Evolutionary conservation across 2,113 vertebrate species (phyloP).

Genomic region (Alces alces): DNA sequence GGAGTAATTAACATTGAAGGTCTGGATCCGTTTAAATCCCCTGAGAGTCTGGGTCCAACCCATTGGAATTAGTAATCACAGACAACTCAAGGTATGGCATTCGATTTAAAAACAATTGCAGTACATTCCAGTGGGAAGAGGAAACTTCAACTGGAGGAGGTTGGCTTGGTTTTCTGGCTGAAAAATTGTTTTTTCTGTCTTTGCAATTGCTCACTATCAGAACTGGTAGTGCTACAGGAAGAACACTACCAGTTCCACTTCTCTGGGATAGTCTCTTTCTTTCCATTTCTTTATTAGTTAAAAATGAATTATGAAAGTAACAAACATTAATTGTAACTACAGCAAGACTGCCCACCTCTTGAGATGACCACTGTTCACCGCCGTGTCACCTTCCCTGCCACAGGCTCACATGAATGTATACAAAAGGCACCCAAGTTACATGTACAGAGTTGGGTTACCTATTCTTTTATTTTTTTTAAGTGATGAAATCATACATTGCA

Average conservation of each 20-base stretch:
- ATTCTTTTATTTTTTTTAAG: neutral
- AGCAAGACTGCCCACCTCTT: neutral
- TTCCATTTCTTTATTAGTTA: neutral
- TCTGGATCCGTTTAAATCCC: neutral
- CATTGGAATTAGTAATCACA: slow-evolving; percentile 44
- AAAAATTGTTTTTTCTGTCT: neutral
- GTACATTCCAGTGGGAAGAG: neutral
- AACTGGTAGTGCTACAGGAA: neutral
- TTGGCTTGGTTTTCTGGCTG: neutral
- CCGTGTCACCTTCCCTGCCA: neutral
- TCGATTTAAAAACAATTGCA: slow-evolving; percentile 20
- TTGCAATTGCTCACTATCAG: neutral
- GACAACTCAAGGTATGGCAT: slow-evolving; percentile 1
- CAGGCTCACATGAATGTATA: neutral
- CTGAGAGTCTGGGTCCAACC: neutral
- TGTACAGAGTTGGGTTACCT: neutral
- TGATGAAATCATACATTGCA: neutral
- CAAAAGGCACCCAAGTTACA: neutral
- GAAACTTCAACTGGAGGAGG: slow-evolving; percentile 1
- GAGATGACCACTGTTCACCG: neutral
- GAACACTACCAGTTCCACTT: neutral
- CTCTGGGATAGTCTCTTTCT: neutral
- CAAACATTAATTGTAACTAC: neutral
- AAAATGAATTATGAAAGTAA: neutral
- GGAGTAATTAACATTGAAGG: slow-evolving; percentile 31